Evolutionary conservation across 2,113 vertebrate species (phyloP).

Genomic region (Macroglossus sobrinus): DNA sequence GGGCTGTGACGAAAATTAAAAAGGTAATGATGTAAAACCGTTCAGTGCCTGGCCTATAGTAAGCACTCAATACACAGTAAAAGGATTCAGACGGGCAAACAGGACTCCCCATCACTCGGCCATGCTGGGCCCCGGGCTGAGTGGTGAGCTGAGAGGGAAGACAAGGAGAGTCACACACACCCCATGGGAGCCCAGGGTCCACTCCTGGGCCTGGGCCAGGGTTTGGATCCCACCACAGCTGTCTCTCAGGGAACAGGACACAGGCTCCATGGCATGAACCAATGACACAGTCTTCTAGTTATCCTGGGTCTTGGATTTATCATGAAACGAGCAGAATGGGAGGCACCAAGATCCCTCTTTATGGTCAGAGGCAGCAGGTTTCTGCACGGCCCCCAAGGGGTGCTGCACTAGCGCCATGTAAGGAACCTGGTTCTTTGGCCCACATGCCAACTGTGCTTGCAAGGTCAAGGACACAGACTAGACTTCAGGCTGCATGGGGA

Average conservation of each 20-base stretch:
- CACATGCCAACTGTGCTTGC: not conserved
- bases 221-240: not conserved
- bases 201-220: not conserved
- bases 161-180: not conserved
- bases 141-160: not conserved
- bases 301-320: not conserved
- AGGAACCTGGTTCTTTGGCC: not conserved
- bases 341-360: not conserved
- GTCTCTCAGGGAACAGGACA: not conserved
- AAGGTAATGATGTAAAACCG: not conserved
- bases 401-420: fast-evolving
- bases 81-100: not conserved
- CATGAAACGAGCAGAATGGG: not conserved
- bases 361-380: not conserved
- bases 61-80: not conserved
- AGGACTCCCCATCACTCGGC: not conserved
- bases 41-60: not conserved
- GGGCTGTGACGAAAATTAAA: not conserved
- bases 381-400: not conserved
- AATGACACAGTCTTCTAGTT: not conserved
- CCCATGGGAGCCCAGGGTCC: not conserved
- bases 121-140: not conserved
- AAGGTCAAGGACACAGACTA: not conserved
- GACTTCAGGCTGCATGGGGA: not conserved
- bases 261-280: not conserved